Base-by-base conservation (phyloP, 1,140 invertebrate genomes). In the Pissodes strobi region DNA sequence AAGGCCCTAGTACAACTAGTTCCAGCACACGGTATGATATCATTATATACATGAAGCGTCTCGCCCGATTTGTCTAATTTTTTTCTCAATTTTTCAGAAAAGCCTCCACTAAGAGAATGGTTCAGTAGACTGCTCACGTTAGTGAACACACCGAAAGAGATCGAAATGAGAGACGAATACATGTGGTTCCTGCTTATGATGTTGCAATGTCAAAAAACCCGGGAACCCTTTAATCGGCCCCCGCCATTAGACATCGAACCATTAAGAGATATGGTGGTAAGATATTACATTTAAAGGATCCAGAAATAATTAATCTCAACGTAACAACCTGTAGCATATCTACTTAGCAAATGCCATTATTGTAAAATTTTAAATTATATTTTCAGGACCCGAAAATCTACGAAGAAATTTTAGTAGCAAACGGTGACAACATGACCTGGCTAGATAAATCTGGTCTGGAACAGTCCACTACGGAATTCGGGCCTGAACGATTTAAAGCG, bases 101-200 rank as follows among this genome's bases (percentile, higher is more conserved):
- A 72, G 51, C 39, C 61, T 8, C 55, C 66, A 2, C 65, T 77
- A 25, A 57, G 68, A 25, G 21, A 56, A 27, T 80, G 79, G 78
- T 66, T 79, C 18, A 66, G 73, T 22, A 74, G 74, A 68, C 62
- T 79, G 2, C 55, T 70, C n/a, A 63, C 69, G 13, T 67, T 76
- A 41, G 52, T 62, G 6, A 66, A 68, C n/a, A 71, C 52, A 19
- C 45, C 64, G 1, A 67, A 74, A 19, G 68, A 76, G 34, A 65
- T 75, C 48, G 57, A 64, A 23, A 70, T 70, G 0, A 63, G 79
- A 37, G 76, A 79, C 56, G 77, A 79, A 38, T 80, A 79, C 58
- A 80, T 79, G 74, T 78, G 78, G 77, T 78, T 79, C 34, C 60
- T 80, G 15, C 62, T 80, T 1, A 51, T 80, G 8, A 77, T 79